phyloP scores from a whole-genome alignment of 2,797 vertebrate species.

The Trachurus trachurus region DNA sequence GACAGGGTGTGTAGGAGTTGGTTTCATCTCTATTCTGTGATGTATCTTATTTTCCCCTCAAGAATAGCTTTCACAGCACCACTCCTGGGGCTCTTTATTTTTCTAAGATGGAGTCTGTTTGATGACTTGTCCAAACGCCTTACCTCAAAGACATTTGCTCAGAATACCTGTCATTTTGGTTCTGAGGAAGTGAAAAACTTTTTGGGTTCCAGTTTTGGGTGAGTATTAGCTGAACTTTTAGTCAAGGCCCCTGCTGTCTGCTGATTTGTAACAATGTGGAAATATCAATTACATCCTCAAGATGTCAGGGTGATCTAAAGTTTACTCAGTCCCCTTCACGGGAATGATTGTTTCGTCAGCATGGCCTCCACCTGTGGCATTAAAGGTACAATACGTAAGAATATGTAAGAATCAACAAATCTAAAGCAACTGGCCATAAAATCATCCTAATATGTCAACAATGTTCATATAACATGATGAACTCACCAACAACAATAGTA shows the following conservation, averaged over 20 bases:
- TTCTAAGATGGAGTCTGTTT: conserved; percentile 65
- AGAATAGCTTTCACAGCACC: conserved; percentile 68
- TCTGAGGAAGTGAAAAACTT: conserved; percentile 21
- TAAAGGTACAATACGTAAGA: too few relatives aligned
- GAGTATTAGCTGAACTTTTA: conserved; percentile 11
- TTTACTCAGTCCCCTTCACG: neutral
- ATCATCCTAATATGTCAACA: too few relatives aligned
- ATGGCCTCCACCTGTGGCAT: conserved; percentile 10
- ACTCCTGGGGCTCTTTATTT: conserved; percentile 68
- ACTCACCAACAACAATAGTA: too few relatives aligned
- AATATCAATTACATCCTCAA: neutral
- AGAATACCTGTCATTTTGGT: conserved; percentile 56
- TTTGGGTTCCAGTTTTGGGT: conserved; percentile 3
- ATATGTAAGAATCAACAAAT: too few relatives aligned
- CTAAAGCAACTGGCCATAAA: too few relatives aligned
- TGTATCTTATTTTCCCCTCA: conserved; percentile 69
- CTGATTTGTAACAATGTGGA: conserved; percentile 17
- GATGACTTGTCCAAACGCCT: conserved; percentile 63
- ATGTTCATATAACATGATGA: too few relatives aligned
- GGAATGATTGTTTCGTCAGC: conserved; percentile 3
- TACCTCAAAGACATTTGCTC: conserved; percentile 40
- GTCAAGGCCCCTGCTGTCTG: conserved; percentile 4
- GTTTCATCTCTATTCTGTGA: conserved; percentile 77
- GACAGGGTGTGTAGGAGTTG: conserved; percentile 79
- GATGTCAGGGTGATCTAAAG: neutral